Conservation (phyloP, 2,797 vertebrate genomes). For the Falco novaeseelandiae region DNA sequence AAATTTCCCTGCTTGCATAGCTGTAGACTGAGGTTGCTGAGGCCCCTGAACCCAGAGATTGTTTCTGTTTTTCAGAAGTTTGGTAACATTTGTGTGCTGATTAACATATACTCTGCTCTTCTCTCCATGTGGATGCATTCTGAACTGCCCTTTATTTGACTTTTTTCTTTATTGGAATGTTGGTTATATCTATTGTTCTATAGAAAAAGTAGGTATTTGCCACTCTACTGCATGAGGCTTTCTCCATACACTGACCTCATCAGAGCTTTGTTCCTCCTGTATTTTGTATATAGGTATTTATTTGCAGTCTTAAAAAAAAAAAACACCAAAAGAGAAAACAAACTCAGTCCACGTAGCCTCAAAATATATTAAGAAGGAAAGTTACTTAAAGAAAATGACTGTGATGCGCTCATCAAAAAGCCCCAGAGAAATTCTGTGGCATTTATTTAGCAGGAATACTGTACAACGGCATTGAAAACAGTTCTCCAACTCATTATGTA, state of each 20-base stretch:
- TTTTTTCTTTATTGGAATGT: background rate
- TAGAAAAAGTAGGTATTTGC: background rate
- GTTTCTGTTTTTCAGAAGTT: background rate
- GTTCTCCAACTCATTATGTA: background rate
- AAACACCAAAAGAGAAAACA: background rate
- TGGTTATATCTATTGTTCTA: background rate
- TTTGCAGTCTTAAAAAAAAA: background rate
- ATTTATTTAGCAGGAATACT: background rate
- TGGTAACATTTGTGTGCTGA: background rate
- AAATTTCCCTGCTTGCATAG: background rate
- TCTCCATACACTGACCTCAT: background rate
- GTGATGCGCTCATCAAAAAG: background rate
- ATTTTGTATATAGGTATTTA: background rate
- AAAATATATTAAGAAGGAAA: background rate
- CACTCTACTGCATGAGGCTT: background rate
- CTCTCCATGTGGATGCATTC: background rate
- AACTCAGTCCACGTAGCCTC: background rate
- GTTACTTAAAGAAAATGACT: background rate
- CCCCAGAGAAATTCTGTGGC: background rate
- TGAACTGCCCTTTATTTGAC: background rate
- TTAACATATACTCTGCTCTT: background rate
- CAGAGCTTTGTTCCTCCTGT: background rate
- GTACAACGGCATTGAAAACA: background rate
- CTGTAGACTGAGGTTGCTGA: background rate
- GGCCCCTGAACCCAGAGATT: background rate